Evolutionary conservation across 35 echinoderm and acorn worm genomes (phyloP), one percentile per base, ranked within the genome.

Genomic region (Apostichopus japonicus): DNA sequence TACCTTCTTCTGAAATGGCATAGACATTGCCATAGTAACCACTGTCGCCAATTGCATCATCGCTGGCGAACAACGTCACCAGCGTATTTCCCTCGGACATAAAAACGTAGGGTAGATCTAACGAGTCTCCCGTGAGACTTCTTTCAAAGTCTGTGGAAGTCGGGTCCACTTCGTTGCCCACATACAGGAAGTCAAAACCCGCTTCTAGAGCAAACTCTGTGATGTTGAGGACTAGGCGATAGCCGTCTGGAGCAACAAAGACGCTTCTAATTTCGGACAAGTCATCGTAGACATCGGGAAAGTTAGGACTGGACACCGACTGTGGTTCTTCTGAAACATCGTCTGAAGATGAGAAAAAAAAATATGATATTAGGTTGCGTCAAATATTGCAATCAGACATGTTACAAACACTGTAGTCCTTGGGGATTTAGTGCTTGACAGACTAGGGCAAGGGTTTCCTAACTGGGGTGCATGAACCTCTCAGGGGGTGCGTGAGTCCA

Each of bases 211-310:
- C 86, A 54, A 89, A 53, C 6, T 89, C 86, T 25, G 86, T 72
- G 5, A 89, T 67, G 15, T 63, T 89, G 0, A 89, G 17, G 56
- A 27, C 11, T 4, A 73, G 9, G 4, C 59, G 59, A 7, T 89
- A 89, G 11, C 86, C 86, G n/a, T 65, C 23, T 19, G 86, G 86
- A 33, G 61, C 86, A 67, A 72, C 86, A 72, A 89, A 89, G 6
- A 72, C 5, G 51, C 10, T 23, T 4, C 24, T 44, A 0, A 51
- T 72, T 4, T 5, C 5, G 15, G 44, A 10, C 5, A 51, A 72
- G 86, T 89, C 63, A 44, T 89, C 62, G 22, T 89, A 89, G 13
- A 10, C 19, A 61, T 89, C 23, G 24, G 86, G 86, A 65, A 72
- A 89, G 24, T 73, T 73, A 6, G 86, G 61, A 6, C 56, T 65